phyloP scores from a whole-genome alignment of 2,797 vertebrate species.

The Salarias fasciatus region DNA sequence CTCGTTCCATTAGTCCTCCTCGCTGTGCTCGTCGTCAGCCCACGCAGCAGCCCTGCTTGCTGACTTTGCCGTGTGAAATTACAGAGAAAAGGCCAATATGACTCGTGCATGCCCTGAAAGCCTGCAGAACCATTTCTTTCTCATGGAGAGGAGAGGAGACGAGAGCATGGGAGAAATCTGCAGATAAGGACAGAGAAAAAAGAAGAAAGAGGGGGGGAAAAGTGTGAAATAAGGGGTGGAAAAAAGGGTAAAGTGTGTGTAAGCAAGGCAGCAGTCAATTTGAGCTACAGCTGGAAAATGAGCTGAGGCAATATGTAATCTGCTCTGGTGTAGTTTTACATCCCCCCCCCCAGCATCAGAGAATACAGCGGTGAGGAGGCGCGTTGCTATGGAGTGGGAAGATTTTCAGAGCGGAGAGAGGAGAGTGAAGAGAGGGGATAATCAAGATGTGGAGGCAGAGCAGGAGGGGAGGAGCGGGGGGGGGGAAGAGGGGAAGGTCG shows the following conservation, averaged over 20 bases:
- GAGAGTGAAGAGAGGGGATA: conserved; percentile 6
- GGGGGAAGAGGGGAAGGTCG: conserved; percentile 14
- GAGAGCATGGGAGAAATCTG: not conserved
- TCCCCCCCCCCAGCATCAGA: conserved; percentile 57
- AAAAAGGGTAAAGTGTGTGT: not conserved
- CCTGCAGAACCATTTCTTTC: conserved; percentile 17
- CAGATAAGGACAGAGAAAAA: conserved; percentile 1
- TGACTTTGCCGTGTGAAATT: conserved; percentile 66
- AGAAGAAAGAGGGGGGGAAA: not conserved
- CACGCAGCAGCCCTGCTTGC: conserved; percentile 62
- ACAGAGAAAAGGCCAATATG: conserved; percentile 37
- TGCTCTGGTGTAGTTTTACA: conserved; percentile 66
- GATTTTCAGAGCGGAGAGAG: conserved; percentile 61
- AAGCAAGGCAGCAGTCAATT: conserved; percentile 16
- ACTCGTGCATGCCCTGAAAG: conserved; percentile 27
- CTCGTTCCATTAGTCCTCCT: conserved; percentile 47
- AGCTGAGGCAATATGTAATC: conserved; percentile 57
- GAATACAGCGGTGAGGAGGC: conserved; percentile 68
- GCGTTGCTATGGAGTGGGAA: conserved; percentile 84
- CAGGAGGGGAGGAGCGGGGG: not conserved
- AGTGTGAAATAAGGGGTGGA: conserved; percentile 1
- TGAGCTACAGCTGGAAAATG: conserved; percentile 48
- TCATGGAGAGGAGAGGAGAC: not conserved
- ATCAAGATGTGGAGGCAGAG: conserved; percentile 30
- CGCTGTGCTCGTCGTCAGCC: conserved; percentile 59